Evolutionary conservation across 2,113 vertebrate genomes (phyloP).

Genomic region (Sceloporus tristichus): DNA sequence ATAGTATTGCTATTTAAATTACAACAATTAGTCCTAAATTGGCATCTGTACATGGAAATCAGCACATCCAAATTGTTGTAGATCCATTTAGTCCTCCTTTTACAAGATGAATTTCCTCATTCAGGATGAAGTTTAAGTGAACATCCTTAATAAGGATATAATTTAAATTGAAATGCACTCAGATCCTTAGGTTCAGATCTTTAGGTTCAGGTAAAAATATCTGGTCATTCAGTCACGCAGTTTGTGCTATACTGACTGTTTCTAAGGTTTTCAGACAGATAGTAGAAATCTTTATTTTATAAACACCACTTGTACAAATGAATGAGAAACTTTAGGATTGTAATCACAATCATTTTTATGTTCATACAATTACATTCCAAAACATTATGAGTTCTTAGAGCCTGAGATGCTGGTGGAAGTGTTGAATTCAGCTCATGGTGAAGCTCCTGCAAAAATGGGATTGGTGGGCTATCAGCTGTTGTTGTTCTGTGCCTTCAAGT

Average conservation of each 20-base stretch:
- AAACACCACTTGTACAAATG: not conserved
- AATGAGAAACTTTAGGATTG: not conserved
- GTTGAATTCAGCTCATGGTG: not conserved
- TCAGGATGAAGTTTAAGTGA: too few species aligned
- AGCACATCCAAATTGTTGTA: too few species aligned
- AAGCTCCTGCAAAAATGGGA: not conserved
- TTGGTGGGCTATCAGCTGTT: not conserved
- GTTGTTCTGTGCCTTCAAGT: too few species aligned
- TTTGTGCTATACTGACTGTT: not conserved
- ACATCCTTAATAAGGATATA: not conserved
- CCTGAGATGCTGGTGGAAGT: not conserved
- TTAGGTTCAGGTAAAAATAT: not conserved
- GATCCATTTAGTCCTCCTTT: too few species aligned
- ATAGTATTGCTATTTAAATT: too few species aligned
- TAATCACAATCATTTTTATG: not conserved
- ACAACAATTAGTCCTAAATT: too few species aligned
- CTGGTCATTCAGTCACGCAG: not conserved
- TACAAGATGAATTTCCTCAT: too few species aligned
- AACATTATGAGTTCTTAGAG: not conserved
- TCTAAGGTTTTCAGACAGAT: not conserved
- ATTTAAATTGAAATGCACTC: slow-evolving; percentile 26
- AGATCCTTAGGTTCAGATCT: not conserved
- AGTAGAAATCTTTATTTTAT: not conserved
- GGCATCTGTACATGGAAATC: too few species aligned
- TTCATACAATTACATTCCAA: not conserved